Base-by-base conservation (phyloP, 37 sponge, comb jelly and placozoan species). In the Aplysina aerophoba region DNA sequence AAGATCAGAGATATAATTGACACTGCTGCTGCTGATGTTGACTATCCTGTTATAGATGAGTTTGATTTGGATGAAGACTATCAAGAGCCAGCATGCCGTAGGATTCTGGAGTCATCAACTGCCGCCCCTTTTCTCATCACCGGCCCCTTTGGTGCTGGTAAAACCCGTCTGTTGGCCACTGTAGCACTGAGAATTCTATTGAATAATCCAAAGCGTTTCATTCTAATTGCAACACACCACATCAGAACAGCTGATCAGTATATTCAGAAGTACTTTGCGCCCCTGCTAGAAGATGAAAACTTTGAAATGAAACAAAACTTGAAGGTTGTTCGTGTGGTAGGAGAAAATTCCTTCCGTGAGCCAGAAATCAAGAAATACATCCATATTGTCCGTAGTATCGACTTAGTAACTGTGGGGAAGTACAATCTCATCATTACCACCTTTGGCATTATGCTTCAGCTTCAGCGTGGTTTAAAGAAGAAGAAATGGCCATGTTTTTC, bases 61-160 rank as follows among this genome's bases (percentile, higher is more conserved):
- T 27, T 27, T 61, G 31, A 38, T 25, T 55, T 38, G 20, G 53
- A 50, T 68, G 31, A 24, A 0, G 27, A 83, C 28, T 35, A 31
- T 44, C 84, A 83, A 66, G 33, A 19, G 3, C 66, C 38, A 83
- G 84, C 84, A 44, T 24, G 72, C 17, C 15, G 36, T 2, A n/a
- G 24, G 21, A 66, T 83, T 8, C 28, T 83, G 53, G 8, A 17
- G 27, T 35, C 25, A 8, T 4, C 31, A 33, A 0, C 71, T 5
- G 69, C 36, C 4, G 84, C 71, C 20, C 68, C 71, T 14, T 24
- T 83, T 11, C 31, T 83, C 19, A 31, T 83, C 50, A 66, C 71
- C 38, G 84, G 84, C 2, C 65, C 84, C 17, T 83, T 83, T 83
- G 84, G 84, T 68, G 69, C 84, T 68, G 84, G 84, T 0, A 83